Base-by-base conservation (phyloP, 2,113 vertebrate species). In the Nesoenas mayeri region DNA sequence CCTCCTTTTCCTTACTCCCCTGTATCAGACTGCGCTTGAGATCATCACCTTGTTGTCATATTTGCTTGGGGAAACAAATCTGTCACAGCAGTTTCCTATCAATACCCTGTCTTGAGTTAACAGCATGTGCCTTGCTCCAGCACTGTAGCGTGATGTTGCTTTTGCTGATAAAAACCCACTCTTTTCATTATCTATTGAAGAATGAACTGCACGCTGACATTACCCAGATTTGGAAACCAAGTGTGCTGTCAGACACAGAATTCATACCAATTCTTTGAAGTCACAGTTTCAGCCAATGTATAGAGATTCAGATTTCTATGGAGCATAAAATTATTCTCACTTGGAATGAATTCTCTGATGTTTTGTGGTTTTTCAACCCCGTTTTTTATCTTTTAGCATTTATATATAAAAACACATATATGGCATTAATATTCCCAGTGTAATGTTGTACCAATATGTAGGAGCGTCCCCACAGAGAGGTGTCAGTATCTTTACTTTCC, bases 1-100 rank as follows among this genome's bases (percentile, higher is more conserved):
- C 20, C 83, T 93, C 88, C 57, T 93, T 94, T 97, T 93, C 31
- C 62, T 80, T 18, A 4, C 73, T 96, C 58, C 44, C 34, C 66
- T 91, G 85, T 75, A 83, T 94, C 94, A 95, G 62, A 47, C 64
- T 78, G 47, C 57, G 67, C 90, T 96, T 96, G 94, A 83, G 95
- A 84, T 66, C 95, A 95, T 97, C 91, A 95, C 90, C 79, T 89
- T 97, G 91, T 96, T 97, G 94, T 96, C 88, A 22, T 89, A 90
- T 93, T 89, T 96, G 88, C 96, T 94, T 75, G 67, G 82, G 86
- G 93, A 97, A 96, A 95, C 75, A 89, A 96, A 94, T 93, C 88
- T 93, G 54, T 93, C 91, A 10, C 20, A 93, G 83, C 74, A 60
- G 93, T 82, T 94, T 83, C 77, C 88, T 65, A 47, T 91, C 81